Conservation (phyloP, 2,888 invertebrate species). For the Cataglyphis livida region DNA sequence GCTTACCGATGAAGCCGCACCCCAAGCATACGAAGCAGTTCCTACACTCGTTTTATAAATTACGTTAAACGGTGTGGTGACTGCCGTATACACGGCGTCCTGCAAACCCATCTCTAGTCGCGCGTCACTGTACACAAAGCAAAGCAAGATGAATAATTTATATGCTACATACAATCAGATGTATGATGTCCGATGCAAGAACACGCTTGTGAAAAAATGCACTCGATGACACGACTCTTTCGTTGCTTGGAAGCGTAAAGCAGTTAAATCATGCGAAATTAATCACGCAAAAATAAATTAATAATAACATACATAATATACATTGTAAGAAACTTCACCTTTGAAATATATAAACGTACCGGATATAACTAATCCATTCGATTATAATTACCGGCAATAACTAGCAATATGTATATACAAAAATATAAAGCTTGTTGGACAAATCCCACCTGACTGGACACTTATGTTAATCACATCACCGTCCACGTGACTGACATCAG, state of each 20-base stretch:
- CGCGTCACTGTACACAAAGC: slow-evolving; percentile 14
- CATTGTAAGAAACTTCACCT: not conserved
- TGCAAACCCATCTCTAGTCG: slow-evolving; percentile 25
- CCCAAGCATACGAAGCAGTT: slow-evolving; percentile 4
- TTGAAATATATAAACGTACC: slow-evolving; percentile 15
- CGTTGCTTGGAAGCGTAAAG: too few species aligned
- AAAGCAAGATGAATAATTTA: not conserved
- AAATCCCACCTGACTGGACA: not conserved
- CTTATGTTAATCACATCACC: too few species aligned
- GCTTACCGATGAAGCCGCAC: slow-evolving; percentile 55
- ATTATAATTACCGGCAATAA: not conserved
- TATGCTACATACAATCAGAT: not conserved
- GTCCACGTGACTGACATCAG: not conserved
- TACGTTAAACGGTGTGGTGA: slow-evolving; percentile 9
- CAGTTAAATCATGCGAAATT: not conserved
- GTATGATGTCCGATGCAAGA: not conserved
- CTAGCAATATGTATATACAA: not conserved
- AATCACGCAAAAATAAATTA: not conserved
- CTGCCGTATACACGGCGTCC: not conserved
- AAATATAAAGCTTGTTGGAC: not conserved
- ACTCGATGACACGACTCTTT: not conserved
- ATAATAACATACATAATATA: too few species aligned
- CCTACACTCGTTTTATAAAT: slow-evolving; percentile 76
- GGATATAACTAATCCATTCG: not conserved
- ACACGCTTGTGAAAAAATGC: not conserved